Conservation (phyloP, 2,113 vertebrate species). For the Toxostoma redivivum region DNA sequence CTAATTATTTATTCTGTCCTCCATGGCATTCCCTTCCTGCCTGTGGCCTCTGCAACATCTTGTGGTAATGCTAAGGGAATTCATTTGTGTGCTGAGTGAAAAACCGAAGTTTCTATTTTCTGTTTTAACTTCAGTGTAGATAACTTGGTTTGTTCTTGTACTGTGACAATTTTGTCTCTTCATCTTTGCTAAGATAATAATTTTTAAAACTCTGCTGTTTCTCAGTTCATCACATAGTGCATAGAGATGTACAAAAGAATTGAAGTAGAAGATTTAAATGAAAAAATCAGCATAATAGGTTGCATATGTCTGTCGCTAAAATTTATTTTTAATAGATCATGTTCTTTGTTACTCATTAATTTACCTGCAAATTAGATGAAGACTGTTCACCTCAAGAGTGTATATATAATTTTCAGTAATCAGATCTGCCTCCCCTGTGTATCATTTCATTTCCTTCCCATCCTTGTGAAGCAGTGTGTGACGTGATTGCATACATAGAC, state of each 20-base stretch:
- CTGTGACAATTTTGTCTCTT: neutral
- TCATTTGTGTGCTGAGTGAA: neutral
- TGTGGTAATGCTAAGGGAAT: neutral
- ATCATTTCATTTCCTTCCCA: conserved; percentile 60
- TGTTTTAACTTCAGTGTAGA: neutral
- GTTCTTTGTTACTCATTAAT: conserved; percentile 34
- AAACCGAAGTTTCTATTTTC: neutral
- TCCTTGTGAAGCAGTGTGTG: conserved; percentile 7
- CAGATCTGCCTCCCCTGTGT: conserved; percentile 45
- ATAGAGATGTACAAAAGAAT: neutral
- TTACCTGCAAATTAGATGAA: conserved; percentile 31
- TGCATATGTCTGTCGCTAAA: neutral
- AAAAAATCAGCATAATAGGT: neutral
- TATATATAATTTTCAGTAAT: conserved; percentile 54
- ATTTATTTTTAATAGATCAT: conserved; percentile 1
- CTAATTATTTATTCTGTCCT: neutral
- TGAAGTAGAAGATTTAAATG: neutral
- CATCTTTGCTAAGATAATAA: neutral
- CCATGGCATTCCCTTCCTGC: neutral
- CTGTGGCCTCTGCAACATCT: neutral
- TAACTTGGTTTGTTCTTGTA: neutral
- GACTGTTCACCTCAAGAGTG: neutral
- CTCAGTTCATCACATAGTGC: neutral
- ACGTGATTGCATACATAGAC: neutral
- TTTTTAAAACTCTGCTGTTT: neutral